Evolutionary conservation across 2,888 invertebrate species (phyloP), one percentile per base, ranked within the genome.

Genomic region (Apamea monoglypha): DNA sequence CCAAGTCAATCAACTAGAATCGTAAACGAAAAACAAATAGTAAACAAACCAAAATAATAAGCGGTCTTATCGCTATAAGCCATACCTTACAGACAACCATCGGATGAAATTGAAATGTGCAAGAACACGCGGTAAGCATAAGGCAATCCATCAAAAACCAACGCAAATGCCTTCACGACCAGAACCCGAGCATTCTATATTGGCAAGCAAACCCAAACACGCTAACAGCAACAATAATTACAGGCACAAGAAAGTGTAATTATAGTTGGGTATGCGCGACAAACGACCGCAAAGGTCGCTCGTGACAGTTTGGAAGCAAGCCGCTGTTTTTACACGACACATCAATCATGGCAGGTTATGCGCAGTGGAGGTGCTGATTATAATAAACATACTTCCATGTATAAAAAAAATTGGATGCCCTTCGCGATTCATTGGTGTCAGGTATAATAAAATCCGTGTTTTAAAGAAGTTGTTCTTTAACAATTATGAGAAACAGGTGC

Each of bases 211-310:
- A 40, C 77, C 75, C 59, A 80, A 85, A 85, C 85, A 85, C 80
- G 80, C 88, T 59, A 79, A 70, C 80, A 74, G 66, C 70, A 63
- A 50, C 40, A 67, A 80, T 83, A 89, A 89, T 82, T 83, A 83
- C 69, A 78, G n/a, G 73, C 74, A 80, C 82, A 90, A 88, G 89
- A 88, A 88, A 90, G 89, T 84, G 73, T 87, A 87, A 90, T 88
- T 87, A 82, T 56, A 64, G 82, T 82, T 81, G 72, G 88, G 88
- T 85, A 89, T 88, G 91, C 82, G 89, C 82, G 86, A 81, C 82
- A 81, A 86, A 86, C 83, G 87, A 90, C 91, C 91, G 79, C 88
- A 89, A 90, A 93, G 92, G 92, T 91, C 90, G 87, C 68, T 89
- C 90, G 89, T 91, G 92, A 90, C 89, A 79, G 83, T 87, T 88